Evolutionary conservation across 2,113 vertebrate genomes (phyloP).

Genomic region (Micronycteris hirsuta): DNA sequence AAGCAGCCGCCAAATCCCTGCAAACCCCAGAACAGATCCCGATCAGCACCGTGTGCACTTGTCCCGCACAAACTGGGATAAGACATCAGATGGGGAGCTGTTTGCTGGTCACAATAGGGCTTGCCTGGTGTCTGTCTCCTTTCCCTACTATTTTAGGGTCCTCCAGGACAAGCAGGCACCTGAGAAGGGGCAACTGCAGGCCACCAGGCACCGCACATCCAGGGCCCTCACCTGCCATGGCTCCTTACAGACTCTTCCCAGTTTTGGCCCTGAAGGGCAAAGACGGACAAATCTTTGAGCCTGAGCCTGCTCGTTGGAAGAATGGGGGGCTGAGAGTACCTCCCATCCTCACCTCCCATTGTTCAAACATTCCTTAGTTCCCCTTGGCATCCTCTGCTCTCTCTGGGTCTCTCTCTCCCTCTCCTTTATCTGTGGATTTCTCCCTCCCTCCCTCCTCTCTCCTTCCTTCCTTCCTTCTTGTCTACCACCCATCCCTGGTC

Average conservation of each 20-base stretch:
- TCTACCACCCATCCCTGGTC: neutral
- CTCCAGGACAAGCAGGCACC: neutral
- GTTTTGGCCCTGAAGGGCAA: neutral
- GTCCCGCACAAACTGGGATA: slow-evolving; percentile 40
- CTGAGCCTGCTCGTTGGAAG: neutral
- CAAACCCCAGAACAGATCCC: slow-evolving; percentile 66
- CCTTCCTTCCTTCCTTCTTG: neutral
- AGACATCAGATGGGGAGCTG: neutral
- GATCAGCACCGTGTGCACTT: slow-evolving; percentile 58
- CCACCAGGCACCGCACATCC: neutral
- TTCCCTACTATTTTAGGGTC: neutral
- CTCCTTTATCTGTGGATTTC: neutral
- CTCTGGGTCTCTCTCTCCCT: neutral
- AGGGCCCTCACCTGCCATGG: neutral
- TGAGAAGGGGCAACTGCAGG: neutral
- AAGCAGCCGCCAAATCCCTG: slow-evolving; percentile 52
- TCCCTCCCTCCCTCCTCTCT: neutral
- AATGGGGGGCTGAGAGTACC: neutral
- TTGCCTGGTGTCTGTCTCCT: neutral
- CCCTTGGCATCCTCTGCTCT: neutral
- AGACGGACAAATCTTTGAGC: neutral
- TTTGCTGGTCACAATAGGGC: neutral
- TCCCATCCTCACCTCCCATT: neutral
- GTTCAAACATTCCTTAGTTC: neutral
- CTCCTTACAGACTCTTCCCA: neutral